Evolutionary conservation across 2,797 vertebrate genomes (phyloP), one percentile per base, ranked within the genome.

Genomic region (Urosaurus nigricauda): DNA sequence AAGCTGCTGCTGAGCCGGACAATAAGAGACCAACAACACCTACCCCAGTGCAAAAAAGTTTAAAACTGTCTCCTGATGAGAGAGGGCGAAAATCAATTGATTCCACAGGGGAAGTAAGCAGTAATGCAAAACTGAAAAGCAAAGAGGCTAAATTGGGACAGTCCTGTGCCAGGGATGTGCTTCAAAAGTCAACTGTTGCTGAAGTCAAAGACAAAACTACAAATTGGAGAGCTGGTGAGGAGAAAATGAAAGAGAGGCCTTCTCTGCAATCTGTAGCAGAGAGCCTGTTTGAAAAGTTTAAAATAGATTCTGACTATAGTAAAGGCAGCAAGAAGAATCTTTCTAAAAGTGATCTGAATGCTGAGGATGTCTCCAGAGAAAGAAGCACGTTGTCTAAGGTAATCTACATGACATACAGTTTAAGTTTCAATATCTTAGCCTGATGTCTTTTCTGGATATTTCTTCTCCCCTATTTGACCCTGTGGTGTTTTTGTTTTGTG

Each of bases 41-140:
- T 83, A 91, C 92, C 68, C 93, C 89, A 2, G 70, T 85, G 11
- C 96, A 88, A 88, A 98, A 97, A 79, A 92, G 95, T 65, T 91
- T 93, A 71, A 96, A 94, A 84, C 71, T 81, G 43, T 79, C 74
- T 0, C 0, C 35, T 24, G 98, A 98, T 2, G 98, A 98, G 0
- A 97, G 87, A 71, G 74, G 90, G 6, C 85, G 88, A 87, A 93
- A 88, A 78, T 89, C 95, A 4, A 12, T 87, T 0, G 98, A 98
- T 68, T 97, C 96, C 0, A 63, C 97, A 0, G 97, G 97, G 84
- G 97, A 98, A 77, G 98, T 97, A 83, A 97, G 97, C 77, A 84
- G 4, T 0, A 71, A 94, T 6, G 90, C 93, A 16, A 32, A 77
- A 17, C 17, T 29, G 92, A 84, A 95, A 96, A 77, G 7, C 87